phyloP scores from a whole-genome alignment of 1,140 invertebrate species.

The Myzus persicae region DNA sequence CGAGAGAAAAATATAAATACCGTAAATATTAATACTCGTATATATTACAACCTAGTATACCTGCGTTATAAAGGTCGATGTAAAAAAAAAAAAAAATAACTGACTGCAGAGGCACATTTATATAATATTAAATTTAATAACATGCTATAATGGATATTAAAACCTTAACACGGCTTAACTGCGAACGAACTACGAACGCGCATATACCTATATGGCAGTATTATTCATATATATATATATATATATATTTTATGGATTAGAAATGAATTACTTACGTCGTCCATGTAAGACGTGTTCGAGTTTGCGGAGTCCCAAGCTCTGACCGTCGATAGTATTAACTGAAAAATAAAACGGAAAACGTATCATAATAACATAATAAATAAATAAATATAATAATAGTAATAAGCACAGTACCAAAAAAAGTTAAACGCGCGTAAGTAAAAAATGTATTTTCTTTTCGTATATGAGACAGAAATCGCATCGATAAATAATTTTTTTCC shows the following conservation, averaged over 20 bases:
- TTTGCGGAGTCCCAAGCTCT: slow-evolving; percentile 6
- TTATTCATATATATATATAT: neutral
- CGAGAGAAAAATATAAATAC: slow-evolving; percentile 6
- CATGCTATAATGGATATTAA: neutral
- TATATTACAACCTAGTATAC: neutral
- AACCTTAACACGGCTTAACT: neutral
- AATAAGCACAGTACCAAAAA: neutral
- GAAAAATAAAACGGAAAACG: slow-evolving; percentile 25
- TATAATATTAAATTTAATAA: slow-evolving; percentile 11
- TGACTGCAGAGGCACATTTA: neutral
- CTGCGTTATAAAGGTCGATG: neutral
- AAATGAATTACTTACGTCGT: slow-evolving; percentile 53
- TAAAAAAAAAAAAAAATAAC: neutral
- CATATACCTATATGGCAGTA: neutral
- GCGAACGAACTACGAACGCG: neutral
- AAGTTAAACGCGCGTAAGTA: neutral
- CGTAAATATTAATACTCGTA: neutral
- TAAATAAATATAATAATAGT: neutral
- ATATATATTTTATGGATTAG: neutral
- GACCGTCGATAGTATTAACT: slow-evolving; percentile 11
- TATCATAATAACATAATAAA: neutral
- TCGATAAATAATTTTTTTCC: slow-evolving; percentile 18
- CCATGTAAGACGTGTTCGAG: slow-evolving; percentile 15
- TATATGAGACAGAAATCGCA: neutral
- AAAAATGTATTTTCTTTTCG: neutral